A percentile compares a stretch with the other conserved stretches of the same genome.
Conservation (phyloP, 2,888 invertebrate species). For the Volucella inanis region DNA sequence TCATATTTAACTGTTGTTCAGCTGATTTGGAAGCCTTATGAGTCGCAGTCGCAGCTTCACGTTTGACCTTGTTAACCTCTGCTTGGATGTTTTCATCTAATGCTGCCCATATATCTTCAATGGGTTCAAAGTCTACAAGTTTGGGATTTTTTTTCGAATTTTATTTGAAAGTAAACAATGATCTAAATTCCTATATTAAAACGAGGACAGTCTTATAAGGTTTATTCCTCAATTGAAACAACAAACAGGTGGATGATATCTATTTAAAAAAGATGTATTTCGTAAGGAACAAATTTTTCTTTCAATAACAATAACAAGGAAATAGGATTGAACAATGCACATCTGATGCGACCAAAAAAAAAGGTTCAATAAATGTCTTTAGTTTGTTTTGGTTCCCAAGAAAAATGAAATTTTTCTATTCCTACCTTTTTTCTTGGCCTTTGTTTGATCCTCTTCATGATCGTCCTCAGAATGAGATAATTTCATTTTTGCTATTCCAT, state of each 20-base stretch:
- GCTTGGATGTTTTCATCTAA: conserved; percentile 82
- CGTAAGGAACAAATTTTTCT: conserved; percentile 51
- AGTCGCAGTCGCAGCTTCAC: conserved; percentile 76
- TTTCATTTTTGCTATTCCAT: conserved; percentile 73
- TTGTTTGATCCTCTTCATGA: conserved; percentile 76
- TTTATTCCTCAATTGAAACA: conserved; percentile 65
- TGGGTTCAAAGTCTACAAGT: conserved; percentile 74
- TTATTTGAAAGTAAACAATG: conserved; percentile 27
- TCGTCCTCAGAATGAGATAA: conserved; percentile 77
- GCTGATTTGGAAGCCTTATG: conserved; percentile 60
- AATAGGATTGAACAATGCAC: conserved; percentile 26
- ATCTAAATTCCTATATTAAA: background rate
- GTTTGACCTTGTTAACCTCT: conserved; percentile 79
- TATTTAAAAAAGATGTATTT: conserved; percentile 63
- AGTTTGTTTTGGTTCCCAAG: conserved; percentile 86
- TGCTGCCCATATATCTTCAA: conserved; percentile 82
- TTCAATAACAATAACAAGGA: conserved; percentile 55
- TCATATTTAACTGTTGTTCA: background rate
- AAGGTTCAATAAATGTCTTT: conserved; percentile 59
- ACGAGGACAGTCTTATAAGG: conserved; percentile 25
- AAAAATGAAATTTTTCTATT: conserved; percentile 89
- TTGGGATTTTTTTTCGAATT: conserved; percentile 37
- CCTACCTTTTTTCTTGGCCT: conserved; percentile 87
- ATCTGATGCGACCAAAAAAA: conserved; percentile 11
- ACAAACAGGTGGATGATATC: conserved; percentile 60